phyloP scores from a whole-genome alignment of 2,113 vertebrate species.

The Mirza zaza region DNA sequence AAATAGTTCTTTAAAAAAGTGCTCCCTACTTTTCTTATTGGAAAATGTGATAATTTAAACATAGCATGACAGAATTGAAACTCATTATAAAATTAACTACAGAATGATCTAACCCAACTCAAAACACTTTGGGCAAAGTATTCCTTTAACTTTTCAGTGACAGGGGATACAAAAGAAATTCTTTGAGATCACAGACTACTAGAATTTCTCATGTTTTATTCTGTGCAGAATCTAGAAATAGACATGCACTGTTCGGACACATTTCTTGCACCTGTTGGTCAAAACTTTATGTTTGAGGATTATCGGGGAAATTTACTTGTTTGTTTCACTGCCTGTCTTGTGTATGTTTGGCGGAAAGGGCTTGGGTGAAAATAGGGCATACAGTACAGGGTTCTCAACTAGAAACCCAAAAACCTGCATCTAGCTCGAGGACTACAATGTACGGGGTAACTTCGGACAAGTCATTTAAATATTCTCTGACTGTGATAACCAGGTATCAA shows the following conservation, averaged over 20 bases:
- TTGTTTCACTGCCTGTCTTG: background rate
- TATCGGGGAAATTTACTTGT: background rate
- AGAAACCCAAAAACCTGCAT: background rate
- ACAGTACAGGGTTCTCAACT: background rate
- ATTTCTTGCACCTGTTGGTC: background rate
- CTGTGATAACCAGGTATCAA: background rate
- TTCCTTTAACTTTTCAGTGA: background rate
- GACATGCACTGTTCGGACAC: background rate
- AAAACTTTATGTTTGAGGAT: background rate
- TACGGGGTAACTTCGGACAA: background rate
- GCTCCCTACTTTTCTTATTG: background rate
- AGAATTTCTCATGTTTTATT: background rate
- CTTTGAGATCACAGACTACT: background rate
- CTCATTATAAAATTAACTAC: background rate
- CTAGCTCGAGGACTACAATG: background rate
- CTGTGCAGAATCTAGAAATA: background rate
- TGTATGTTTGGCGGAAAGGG: background rate
- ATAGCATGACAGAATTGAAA: background rate
- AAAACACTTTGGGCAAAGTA: background rate
- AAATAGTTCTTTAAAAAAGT: background rate
- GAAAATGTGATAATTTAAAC: background rate
- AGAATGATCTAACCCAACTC: background rate
- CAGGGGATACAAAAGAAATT: background rate
- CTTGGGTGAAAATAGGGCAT: background rate
- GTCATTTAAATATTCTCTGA: background rate